Percentiles rank a stretch among this genome's conserved stretches.
These are phyloP conservation scores for Pocillopora grandis DNA, from an alignment of 92 coral and sea anemone species.

Conservation along the genomic window DNA sequence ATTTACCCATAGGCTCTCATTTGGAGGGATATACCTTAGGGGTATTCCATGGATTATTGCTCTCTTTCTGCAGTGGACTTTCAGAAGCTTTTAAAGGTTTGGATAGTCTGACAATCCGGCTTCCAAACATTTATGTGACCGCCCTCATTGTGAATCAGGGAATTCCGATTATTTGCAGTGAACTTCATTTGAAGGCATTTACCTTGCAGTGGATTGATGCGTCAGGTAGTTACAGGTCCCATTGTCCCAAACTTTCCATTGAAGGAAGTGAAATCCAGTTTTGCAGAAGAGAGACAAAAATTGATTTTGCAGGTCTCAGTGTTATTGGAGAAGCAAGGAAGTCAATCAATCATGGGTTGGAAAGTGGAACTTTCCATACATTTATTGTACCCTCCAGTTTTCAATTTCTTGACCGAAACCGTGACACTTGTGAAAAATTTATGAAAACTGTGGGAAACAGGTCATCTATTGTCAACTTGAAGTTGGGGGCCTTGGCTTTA, in stretches of 20 bases:
- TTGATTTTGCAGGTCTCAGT: neutral
- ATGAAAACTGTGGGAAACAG: neutral
- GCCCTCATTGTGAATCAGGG: neutral
- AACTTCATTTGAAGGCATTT: slow-evolving; percentile 7
- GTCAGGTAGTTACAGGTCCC: neutral
- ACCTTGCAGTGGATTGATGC: slow-evolving; percentile 26
- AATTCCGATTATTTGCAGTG: slow-evolving; percentile 27
- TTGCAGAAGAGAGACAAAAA: neutral
- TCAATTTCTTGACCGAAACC: no score
- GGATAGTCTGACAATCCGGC: slow-evolving; percentile 25
- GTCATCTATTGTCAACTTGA: slow-evolving; percentile 12
- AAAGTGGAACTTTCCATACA: neutral
- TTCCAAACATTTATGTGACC: neutral
- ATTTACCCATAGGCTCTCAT: neutral
- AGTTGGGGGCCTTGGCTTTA: neutral
- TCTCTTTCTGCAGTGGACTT: slow-evolving; percentile 15
- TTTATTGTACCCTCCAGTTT: neutral
- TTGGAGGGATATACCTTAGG: neutral
- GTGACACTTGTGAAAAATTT: no score
- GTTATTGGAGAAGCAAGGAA: neutral
- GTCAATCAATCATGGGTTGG: neutral
- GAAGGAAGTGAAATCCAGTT: slow-evolving; percentile 17
- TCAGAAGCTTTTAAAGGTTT: slow-evolving; percentile 10
- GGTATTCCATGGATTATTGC: neutral
- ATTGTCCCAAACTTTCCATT: neutral